phyloP scores from a whole-genome alignment of 2,113 vertebrate genomes.

The Hipposideros armiger region DNA sequence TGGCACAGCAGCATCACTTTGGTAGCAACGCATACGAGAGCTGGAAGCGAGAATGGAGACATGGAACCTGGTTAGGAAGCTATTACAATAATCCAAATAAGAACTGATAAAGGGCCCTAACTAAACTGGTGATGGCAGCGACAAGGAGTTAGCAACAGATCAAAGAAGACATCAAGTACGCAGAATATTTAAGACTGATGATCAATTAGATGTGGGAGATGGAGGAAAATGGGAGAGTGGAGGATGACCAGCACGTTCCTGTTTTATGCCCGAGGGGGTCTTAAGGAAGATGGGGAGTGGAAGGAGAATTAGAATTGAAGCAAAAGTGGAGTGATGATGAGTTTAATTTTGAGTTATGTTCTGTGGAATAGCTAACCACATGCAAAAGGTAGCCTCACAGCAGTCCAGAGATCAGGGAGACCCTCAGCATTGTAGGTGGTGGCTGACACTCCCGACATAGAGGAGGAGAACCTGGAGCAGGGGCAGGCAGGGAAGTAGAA shows the following conservation, averaged over 20 bases:
- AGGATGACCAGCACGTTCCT: not conserved
- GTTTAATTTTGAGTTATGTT: not conserved
- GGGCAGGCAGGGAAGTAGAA: not conserved
- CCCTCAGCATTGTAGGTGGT: not conserved
- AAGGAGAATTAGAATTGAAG: not conserved
- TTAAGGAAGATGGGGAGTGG: not conserved
- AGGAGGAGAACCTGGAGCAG: not conserved
- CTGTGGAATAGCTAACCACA: not conserved
- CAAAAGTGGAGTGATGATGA: not conserved
- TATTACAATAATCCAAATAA: not conserved
- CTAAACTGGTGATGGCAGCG: not conserved
- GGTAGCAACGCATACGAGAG: not conserved
- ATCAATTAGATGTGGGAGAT: not conserved
- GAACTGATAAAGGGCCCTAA: not conserved
- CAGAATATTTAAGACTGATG: not conserved
- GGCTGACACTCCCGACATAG: not conserved
- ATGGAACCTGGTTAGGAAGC: not conserved
- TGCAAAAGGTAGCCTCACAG: not conserved
- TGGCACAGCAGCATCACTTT: not conserved
- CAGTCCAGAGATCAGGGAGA: not conserved
- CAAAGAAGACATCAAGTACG: not conserved
- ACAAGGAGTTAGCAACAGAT: not conserved
- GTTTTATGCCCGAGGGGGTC: fast-evolving
- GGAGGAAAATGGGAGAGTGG: not conserved
- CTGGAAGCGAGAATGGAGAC: not conserved